phyloP scores from a whole-genome alignment of 2,113 vertebrate species.

The Microtus montanus region DNA sequence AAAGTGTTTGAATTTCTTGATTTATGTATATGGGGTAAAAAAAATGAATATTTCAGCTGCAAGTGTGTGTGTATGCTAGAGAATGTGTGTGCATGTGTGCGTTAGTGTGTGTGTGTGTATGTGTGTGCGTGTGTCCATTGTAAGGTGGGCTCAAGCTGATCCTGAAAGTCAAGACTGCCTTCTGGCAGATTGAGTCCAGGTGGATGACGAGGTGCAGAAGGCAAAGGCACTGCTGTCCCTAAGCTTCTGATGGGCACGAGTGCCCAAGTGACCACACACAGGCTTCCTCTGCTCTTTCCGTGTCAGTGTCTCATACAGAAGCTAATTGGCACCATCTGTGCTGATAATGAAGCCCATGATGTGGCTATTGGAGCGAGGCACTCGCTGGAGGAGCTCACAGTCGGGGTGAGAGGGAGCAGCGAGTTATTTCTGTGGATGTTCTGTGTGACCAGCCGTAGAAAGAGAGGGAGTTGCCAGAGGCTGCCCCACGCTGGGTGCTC shows the following conservation, averaged over 20 bases:
- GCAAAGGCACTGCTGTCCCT: neutral
- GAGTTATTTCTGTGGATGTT: neutral
- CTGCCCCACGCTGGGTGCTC: neutral
- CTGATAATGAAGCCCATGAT: neutral
- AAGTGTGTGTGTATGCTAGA: neutral
- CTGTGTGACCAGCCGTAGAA: neutral
- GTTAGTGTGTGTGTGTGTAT: too few species aligned
- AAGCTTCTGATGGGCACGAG: rapidly evolving
- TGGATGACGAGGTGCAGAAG: neutral
- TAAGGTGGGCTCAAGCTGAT: neutral
- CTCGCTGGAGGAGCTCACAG: neutral
- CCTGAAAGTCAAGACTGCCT: neutral
- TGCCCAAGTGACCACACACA: neutral
- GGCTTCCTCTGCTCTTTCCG: neutral
- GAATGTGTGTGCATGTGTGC: too few species aligned
- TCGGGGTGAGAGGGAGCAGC: neutral
- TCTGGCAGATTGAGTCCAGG: neutral
- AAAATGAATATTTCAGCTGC: neutral
- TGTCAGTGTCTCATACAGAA: neutral
- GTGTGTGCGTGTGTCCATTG: neutral
- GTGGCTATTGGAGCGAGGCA: neutral
- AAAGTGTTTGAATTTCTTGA: neutral
- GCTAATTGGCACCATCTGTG: constrained; percentile 35
- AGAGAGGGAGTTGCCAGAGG: neutral
- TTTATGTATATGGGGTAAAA: neutral